Evolutionary conservation across 2,888 invertebrate species (phyloP), one percentile per base, ranked within the genome.

Genomic region (Platypus cylindrus): DNA sequence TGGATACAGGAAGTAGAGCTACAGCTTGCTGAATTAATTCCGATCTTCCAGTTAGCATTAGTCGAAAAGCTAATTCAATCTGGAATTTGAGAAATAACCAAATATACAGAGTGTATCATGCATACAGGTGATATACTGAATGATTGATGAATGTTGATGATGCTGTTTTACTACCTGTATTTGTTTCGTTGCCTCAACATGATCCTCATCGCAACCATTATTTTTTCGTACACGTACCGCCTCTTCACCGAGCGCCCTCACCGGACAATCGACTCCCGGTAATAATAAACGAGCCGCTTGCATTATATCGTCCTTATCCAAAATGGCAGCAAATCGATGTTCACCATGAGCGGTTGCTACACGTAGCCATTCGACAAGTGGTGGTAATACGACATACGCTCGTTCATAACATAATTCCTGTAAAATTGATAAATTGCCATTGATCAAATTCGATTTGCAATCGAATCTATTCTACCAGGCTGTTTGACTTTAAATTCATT

Each of bases 211-310:
- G 17, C 52, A 54, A 12, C 60, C 60, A 11, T 53, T 59, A 28
- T 55, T 51, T 32, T 55, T 52, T 37, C 53, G 51, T 5, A 62
- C 53, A 26, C 68, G 63, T 32, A 70, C 52, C 36, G 68, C 68
- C 48, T 69, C 69, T 34, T 68, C 68, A 11, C 78, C 78, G 48
- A 83, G 68, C 2, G 80, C 73, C 27, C 89, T 62, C 2, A 85
- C 78, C 9, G 90, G 89, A 57, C 86, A 89, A 62, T 90, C 90
- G 0, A 89, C 85, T 13, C 87, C 86, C 2, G 90, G 90, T 34
- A 91, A 63, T 25, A 91, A 66, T 28, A 91, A 60, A 4, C 89
- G 61, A 0, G 90, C 89, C 0, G 90, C 85, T 63, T 90, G 90
- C 71, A 82, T 72, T 17, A 90, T 76, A 57, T 90, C 90, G 54